Base-by-base conservation (phyloP, 2,113 vertebrate species). In the Pelusios castaneus region DNA sequence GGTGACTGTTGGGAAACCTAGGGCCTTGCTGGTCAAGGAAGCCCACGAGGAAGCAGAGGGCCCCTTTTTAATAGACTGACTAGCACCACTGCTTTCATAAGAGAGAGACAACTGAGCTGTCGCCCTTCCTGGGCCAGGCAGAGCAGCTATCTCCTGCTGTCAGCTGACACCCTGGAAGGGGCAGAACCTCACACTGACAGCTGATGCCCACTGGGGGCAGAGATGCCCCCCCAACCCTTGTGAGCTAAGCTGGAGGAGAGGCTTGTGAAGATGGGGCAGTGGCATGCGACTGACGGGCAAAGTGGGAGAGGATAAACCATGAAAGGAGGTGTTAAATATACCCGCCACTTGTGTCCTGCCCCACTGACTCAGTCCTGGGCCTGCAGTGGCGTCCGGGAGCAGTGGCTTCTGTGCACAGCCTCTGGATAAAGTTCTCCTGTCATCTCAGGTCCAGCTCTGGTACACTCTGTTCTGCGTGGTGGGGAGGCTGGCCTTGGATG, bases 401-500 rank as follows among this genome's bases (percentile, higher is more conserved):
- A 4, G 9, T 21, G 67, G 19, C 67, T 25, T 7, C 56, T 27
- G 24, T 27, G 56, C 49, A 16, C 8, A 22, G 56, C 56, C 56
- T 41, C 34, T 70, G n/a, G 63, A 22, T 70, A 16, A 60, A 31
- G 7, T 16, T 73, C n/a, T 41, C 38, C 5, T 41, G 67, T 24
- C n/a, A 24, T 41, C 31, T 63, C 60, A 4, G 17, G 5, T 24
- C 22, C 17, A 27, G 41, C 41, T 43, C 73, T 22, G 17, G 67
- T 19, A 24, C 21, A 1, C 9, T 70, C 67, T 41, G 67, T 22
- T 16, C n/a, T 45, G 73, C 41, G 6, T 27, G 73, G 73, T 12
- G 41, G n/a, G 17, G 43, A 3, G 19, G 45, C 58, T 25, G 8
- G 70, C 21, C 38, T 19, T 34, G 0, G 0, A 1, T 10, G 81